A percentile compares a stretch with the other conserved stretches of the same genome.
These are phyloP conservation scores for Tachina grossa DNA, from an alignment of 2,888 invertebrate species.

Conservation along the genomic window DNA sequence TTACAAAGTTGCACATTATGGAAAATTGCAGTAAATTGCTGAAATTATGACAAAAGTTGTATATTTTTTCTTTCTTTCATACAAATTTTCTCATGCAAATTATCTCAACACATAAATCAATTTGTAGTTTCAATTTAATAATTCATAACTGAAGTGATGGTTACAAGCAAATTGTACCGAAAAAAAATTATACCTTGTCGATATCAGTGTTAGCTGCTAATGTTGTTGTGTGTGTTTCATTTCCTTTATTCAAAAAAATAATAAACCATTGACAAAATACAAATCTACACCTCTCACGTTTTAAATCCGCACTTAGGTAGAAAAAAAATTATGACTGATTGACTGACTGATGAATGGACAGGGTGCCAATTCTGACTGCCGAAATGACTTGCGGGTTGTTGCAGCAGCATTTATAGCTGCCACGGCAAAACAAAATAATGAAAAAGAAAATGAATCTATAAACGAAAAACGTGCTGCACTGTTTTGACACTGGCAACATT, in stretches of 20 bases:
- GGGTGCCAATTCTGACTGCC: constrained; percentile 28
- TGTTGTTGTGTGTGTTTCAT: not conserved
- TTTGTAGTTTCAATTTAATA: constrained; percentile 46
- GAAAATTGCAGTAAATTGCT: constrained; percentile 32
- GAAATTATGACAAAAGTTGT: not conserved
- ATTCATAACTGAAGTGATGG: constrained; percentile 35
- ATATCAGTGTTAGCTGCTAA: constrained; percentile 24
- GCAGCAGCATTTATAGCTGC: constrained; percentile 40
- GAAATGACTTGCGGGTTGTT: constrained; percentile 52
- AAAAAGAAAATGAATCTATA: not conserved
- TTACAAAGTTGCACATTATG: constrained; percentile 20
- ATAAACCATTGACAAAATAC: constrained; percentile 56
- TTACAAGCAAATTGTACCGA: constrained; percentile 19
- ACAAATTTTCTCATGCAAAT: constrained; percentile 52
- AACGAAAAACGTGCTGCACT: constrained; percentile 49
- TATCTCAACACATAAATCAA: constrained; percentile 48
- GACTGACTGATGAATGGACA: constrained; percentile 39
- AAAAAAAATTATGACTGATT: constrained; percentile 54
- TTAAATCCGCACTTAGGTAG: not conserved
- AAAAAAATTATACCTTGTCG: constrained; percentile 56
- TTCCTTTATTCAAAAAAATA: not conserved
- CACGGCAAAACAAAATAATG: not conserved
- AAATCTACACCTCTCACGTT: constrained; percentile 52
- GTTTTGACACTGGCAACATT: constrained; percentile 46
- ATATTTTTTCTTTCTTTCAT: not conserved